Base-by-base conservation (phyloP, 2,113 vertebrate species). In the Halichoeres trimaculatus region DNA sequence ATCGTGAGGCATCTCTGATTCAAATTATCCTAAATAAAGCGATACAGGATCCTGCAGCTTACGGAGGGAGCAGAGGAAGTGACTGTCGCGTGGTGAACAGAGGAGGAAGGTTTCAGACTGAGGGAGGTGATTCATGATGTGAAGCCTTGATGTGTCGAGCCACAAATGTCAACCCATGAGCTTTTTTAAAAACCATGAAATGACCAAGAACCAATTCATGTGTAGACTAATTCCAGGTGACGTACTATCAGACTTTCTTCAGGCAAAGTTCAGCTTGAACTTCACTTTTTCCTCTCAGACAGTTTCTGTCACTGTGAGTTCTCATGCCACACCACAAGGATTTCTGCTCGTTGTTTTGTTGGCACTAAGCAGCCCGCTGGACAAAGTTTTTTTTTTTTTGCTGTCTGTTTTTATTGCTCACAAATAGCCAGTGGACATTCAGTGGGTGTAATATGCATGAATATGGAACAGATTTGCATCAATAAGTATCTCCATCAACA, bases 381-480 rank as follows among this genome's bases (percentile, higher is more conserved):
- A 61, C 17, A 14, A 23, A 12, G 5, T 20, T n/a, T n/a, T n/a
- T n/a, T n/a, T 54, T 12, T 45, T 30, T 50, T 51, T 40, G 2
- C n/a, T 19, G 0, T 68, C 50, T n/a, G 10, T 67, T 20, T 57
- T 41, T 45, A 73, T 73, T 68, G 57, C 30, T 76, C 17, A n/a
- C 48, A 47, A 62, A 76, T 11, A 69, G 68, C 59, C 77, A 54
- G 62, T 63, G 69, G 74, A 72, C 79, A 61, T 72, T 61, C 61
- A 61, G 34, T 16, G 17, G 4, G 35, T 47, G 45, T 64, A 60
- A 69, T 53, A 53, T 57, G 64, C n/a, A 43, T 48, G 55, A 57
- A 83, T 50, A 61, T 54, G 35, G 34, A 52, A 56, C 24, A 60
- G 35, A 58, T 53, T 47, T 58, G 36, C 51, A 79, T 71, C 45